Base-by-base conservation (phyloP, 1,140 invertebrate species). In the Trinorchestia longiramus region DNA sequence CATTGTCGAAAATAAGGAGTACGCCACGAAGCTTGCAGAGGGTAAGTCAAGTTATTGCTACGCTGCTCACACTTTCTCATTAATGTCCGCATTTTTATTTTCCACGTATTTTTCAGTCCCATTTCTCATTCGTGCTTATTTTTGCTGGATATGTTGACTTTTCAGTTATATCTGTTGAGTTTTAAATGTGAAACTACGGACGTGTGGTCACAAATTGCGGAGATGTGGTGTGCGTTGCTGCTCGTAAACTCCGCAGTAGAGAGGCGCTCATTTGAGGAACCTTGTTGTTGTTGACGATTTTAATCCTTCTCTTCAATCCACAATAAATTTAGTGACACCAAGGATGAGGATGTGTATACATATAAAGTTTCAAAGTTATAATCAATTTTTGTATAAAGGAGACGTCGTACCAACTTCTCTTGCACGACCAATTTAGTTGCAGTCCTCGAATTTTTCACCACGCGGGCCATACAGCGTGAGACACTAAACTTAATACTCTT, bases 1-100 rank as follows among this genome's bases (percentile, higher is more conserved):
- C 97, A 99, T 99, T 97, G 98, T 99, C 95, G 99, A 99, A 97
- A 99, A 99, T 97, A 98, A 98, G 96, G 99, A 99, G 97, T 99
- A 99, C 97, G 99, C 99, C 96, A 98, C 98, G 95, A 99, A 99
- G 97, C 98, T 99, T 97, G 99, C 99, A 87, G 98, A 98, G 97
- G 98, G 98, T 98, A 97, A 97, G 95, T 77, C 15, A 77, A 77
- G 11, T 28, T 77, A 36, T 3, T 77, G 62, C 62, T 77, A 77
- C 28, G 62, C 11, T 77, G 1, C 36, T 77, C 15, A 1, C 11
- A 77, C 11, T 77, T 77, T 11, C 62, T 36, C 62, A 23, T 15
- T 77, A 36, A 77, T 77, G 28, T 3, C 36, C 36, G 28, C 62
- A 19, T 36, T 11, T 77, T 23, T 3, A 28, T 36, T 3, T 23